Base-by-base conservation (phyloP, 2,888 invertebrate species). In the Galeopsomyia nigrocyanea region DNA sequence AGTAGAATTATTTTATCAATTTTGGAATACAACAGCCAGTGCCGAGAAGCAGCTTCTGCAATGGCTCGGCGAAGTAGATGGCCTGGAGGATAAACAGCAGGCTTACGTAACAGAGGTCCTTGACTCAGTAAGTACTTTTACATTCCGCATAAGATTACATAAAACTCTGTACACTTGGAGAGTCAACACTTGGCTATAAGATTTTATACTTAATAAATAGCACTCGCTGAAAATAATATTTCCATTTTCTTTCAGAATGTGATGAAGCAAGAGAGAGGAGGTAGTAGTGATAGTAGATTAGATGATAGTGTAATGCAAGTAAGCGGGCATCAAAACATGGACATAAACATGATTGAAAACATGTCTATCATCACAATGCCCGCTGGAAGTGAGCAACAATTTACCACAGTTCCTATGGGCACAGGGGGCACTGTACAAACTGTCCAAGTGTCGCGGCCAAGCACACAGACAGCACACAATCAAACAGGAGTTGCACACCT, bases 1-100 rank as follows among this genome's bases (percentile, higher is more conserved):
- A 88, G 89, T 93, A 82, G 92, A 92, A 81, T 89, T 91, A 84
- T 88, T 91, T 79, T 92, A 92, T 85, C 90, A 92, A 84, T 93
- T 93, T 86, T 92, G 92, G 87, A 92, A 91, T 81, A 91, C 90
- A 79, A 90, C 91, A 64, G 89, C 90, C 13, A 91, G 90, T 84
- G 89, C 91, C 51, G 92, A 92, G 80, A 90, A 91, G 77, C 90
- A 90, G 87, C 88, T 85, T 80, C 84, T 87, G 67, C 83, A 87
- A 82, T 87, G 86, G 86, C 80, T 87, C 56, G 83, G 83, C 56
- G 84, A 84, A 68, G 84, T 83, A 55, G 80, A 77, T 22, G 75
- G 63, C 49, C 63, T 74, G 3, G 73, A 83, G 65, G 84, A 85
- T 71, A 83, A 83, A 68, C 84, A 84, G 74, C 83, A 83, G 77